phyloP scores from a whole-genome alignment of 1,140 invertebrate genomes.

The Meloidogyne floridensis region DNA sequence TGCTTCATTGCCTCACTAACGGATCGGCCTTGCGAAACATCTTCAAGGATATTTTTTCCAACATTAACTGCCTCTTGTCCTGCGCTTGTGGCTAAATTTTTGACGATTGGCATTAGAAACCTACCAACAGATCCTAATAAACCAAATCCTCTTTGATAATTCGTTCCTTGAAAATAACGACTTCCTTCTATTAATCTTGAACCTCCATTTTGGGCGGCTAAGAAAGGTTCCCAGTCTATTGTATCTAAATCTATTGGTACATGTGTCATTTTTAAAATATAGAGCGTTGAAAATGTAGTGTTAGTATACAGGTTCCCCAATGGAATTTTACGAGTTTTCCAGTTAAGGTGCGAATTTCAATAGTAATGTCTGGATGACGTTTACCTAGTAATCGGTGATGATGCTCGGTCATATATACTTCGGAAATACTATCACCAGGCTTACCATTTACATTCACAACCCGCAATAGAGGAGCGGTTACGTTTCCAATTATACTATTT shows the following conservation, averaged over 20 bases:
- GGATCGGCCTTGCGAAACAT: background rate
- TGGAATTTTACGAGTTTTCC: slow-evolving; percentile 10
- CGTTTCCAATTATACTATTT: background rate
- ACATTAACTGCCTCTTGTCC: background rate
- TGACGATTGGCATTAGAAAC: slow-evolving; percentile 15
- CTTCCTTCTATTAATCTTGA: background rate
- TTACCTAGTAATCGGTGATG: background rate
- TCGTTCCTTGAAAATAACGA: slow-evolving; percentile 15
- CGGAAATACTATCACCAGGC: slow-evolving; percentile 1
- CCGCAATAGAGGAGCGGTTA: slow-evolving; percentile 11
- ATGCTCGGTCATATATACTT: slow-evolving; percentile 5
- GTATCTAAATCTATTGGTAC: background rate
- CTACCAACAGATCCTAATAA: background rate
- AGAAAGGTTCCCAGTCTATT: background rate
- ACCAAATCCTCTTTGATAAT: background rate
- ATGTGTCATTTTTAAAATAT: slow-evolving; percentile 25
- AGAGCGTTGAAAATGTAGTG: slow-evolving; percentile 22
- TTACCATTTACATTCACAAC: slow-evolving; percentile 20
- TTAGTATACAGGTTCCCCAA: slow-evolving; percentile 6
- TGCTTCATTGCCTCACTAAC: background rate
- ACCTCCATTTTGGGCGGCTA: background rate
- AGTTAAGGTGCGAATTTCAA: slow-evolving; percentile 19
- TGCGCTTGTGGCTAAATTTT: background rate
- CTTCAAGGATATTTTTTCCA: slow-evolving; percentile 10
- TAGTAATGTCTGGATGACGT: slow-evolving; percentile 1